Conservation (phyloP, 2,797 vertebrate species). For the Numenius phaeopus region DNA sequence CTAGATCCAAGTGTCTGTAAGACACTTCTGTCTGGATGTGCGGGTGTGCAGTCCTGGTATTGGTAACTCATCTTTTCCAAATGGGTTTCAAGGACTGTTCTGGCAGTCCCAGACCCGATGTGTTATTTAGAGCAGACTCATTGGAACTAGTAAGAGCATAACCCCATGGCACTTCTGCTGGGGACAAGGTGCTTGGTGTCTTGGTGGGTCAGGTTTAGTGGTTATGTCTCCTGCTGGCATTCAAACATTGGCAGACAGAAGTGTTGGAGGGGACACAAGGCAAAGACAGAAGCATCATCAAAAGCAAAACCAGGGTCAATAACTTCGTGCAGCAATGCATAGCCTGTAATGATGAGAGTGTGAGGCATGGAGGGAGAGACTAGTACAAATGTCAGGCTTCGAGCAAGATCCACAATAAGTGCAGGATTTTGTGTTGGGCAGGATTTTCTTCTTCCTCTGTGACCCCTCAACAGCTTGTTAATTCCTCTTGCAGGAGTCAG, state of each 20-base stretch:
- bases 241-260: neutral
- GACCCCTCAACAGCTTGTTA: neutral
- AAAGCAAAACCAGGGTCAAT: neutral
- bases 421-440: neutral
- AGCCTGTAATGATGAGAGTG: neutral
- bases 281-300: neutral
- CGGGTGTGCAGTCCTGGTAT: neutral
- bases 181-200: neutral
- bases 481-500: neutral
- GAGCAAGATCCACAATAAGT: neutral
- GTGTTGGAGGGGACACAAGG: neutral
- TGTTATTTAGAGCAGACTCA: neutral
- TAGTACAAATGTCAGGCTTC: neutral
- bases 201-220: neutral
- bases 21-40: neutral
- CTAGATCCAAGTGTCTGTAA: neutral
- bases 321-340: accelerated
- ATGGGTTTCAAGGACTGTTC: neutral
- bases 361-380: neutral
- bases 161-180: neutral
- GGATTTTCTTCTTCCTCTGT: neutral
- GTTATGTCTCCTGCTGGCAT: neutral
- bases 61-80: neutral
- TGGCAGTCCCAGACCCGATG: neutral
- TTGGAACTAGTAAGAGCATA: neutral